Evolutionary conservation across 1,140 invertebrate genomes (phyloP).

Genomic region (Hormaphis cornu): DNA sequence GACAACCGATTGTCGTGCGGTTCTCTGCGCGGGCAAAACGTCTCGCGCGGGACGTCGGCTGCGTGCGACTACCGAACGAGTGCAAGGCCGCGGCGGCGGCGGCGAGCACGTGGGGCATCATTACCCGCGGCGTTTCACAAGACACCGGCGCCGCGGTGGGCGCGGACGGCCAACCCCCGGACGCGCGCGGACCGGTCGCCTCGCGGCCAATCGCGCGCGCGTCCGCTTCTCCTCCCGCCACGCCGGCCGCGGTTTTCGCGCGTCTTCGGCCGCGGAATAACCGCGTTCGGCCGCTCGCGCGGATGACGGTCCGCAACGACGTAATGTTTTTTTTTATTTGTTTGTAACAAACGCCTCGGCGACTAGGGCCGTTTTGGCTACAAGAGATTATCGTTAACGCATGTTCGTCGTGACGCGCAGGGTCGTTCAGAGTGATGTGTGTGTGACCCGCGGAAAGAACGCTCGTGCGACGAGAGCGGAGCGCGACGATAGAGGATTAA

Average conservation of each 20-base stretch:
- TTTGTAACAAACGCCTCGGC: no score
- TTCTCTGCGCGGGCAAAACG: neutral
- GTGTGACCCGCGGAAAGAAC: no score
- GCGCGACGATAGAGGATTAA: no score
- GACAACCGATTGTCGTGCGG: neutral
- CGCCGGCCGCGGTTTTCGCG: neutral
- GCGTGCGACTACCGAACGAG: constrained; percentile 22
- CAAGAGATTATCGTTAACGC: no score
- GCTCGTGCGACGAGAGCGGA: no score
- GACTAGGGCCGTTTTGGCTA: no score
- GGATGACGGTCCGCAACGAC: no score
- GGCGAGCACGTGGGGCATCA: constrained; percentile 23
- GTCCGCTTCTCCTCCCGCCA: neutral
- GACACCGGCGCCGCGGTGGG: no score
- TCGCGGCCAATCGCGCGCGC: neutral
- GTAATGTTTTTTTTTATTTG: no score
- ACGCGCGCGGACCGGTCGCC: neutral
- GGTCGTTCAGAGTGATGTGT: no score
- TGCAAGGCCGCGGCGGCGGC: constrained; percentile 8
- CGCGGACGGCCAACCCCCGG: constrained; percentile 5
- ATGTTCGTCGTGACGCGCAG: no score
- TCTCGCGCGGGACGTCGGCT: neutral
- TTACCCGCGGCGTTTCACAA: constrained; percentile 2
- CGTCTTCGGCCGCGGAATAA: neutral
- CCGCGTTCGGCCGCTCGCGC: no score